These are phyloP conservation scores for Megalopta genalis DNA, from an alignment of 1,140 invertebrate genomes.

Conservation along the genomic window DNA sequence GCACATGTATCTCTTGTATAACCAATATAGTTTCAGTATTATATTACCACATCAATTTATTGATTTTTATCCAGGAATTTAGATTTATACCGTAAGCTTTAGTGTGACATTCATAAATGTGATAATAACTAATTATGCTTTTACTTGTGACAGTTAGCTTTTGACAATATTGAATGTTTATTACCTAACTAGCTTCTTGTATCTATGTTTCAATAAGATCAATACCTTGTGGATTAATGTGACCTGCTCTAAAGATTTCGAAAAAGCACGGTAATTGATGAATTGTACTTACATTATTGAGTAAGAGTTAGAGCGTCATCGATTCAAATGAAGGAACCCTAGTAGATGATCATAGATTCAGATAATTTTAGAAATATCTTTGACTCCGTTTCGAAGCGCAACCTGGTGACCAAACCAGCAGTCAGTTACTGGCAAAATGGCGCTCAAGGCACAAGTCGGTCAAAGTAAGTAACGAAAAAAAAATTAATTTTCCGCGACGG, in stretches of 20 bases:
- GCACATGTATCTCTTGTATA: too few species aligned
- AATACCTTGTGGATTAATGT: background rate
- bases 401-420: conserved; percentile 46
- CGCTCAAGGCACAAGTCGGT: conserved; percentile 82
- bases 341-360: conserved; percentile 19
- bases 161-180: background rate
- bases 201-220: background rate
- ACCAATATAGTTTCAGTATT: background rate
- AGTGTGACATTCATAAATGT: too few species aligned
- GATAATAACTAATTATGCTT: background rate
- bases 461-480: conserved; percentile 80
- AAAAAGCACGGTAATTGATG: background rate
- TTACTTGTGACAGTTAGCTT: background rate
- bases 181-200: background rate
- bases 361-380: conserved; percentile 43
- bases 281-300: conserved; percentile 3
- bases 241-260: too few species aligned
- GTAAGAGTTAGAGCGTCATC: background rate
- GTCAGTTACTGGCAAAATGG: conserved; percentile 80
- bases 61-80: background rate
- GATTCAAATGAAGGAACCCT: conserved; percentile 20
- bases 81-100: background rate
- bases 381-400: conserved; percentile 28
- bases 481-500: conserved; percentile 64
- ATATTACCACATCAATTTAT: background rate